Base-by-base conservation (phyloP, 2,113 vertebrate genomes). In the Poeciliopsis retropinna region DNA sequence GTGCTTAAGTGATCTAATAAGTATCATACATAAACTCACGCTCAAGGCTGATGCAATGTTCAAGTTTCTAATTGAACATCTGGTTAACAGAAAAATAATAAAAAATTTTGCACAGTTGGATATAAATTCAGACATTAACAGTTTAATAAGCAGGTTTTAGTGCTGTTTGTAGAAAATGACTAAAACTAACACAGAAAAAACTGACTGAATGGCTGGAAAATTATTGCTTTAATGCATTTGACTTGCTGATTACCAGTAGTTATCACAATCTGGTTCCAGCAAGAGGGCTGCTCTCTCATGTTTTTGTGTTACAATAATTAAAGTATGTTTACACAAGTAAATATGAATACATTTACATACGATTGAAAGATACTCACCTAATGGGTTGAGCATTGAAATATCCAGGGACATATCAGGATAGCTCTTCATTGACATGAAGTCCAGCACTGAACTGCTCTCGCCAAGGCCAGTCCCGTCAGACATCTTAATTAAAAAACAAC, bases 321-420 rank as follows among this genome's bases (percentile, higher is more conserved):
- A n/a, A 57, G 19, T 1, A 28, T 2, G 0, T 70, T 44, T 60
- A 31, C 14, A 60, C n/a, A 3, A 4, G 8, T 29, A 64, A 29
- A 1, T 63, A 28, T 54, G 39, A 62, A 67, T 1, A 1, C 17
- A 44, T 28, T 8, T 5, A 63, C 7, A n/a, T 9, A 19, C 22
- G 29, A 39, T 14, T 77, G 28, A n/a, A 31, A 29, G 10, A 81
- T 41, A 93, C 92, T 92, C 87, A 98, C 98, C 97, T 81, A 99
- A 92, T 0, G 96, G 96, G 90, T 95, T 96, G 29, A 99, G 93
- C 96, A 97, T 92, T 61, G 97, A 96, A 83, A 98, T 96, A 78
- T 98, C 97, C 17, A 99, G 93, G 67, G 97, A 97, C 65, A 97
- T 95, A 32, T 99, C 97, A 0, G 97, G 95, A 76, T 98, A 99